These are phyloP conservation scores for Aegotheles bennettii DNA, from an alignment of 2,113 vertebrate species.

Conservation along the genomic window DNA sequence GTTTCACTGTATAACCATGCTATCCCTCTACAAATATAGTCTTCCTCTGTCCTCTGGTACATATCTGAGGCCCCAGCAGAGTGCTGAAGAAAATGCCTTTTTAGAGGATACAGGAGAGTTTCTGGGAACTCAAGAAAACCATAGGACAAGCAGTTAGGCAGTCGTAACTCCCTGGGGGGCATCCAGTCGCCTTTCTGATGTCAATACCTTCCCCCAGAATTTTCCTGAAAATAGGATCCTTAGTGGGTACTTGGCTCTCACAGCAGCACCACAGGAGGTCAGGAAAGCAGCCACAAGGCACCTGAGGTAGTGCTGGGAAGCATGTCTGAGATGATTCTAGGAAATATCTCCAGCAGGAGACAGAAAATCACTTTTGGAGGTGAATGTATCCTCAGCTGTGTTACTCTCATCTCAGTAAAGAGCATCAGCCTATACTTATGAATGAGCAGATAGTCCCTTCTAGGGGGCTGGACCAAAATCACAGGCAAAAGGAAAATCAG, in stretches of 20 bases:
- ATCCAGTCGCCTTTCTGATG: neutral
- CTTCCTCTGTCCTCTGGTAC: neutral
- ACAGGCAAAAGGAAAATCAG: neutral
- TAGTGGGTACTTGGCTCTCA: neutral
- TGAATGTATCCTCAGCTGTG: neutral
- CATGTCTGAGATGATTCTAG: accelerated
- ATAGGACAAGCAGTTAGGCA: neutral
- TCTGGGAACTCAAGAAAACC: neutral
- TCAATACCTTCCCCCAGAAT: neutral
- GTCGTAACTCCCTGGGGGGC: neutral
- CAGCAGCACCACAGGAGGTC: accelerated
- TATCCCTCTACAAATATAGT: neutral
- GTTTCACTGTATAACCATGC: neutral
- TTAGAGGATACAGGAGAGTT: neutral
- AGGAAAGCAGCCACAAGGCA: accelerated
- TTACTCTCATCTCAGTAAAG: neutral
- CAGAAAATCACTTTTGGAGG: neutral
- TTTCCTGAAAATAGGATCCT: neutral
- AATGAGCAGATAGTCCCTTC: neutral
- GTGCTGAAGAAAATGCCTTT: neutral
- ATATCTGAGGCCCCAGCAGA: neutral
- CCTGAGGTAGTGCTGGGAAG: neutral
- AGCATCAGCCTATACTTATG: neutral
- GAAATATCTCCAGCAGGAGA: neutral
- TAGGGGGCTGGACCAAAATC: neutral